Evolutionary conservation across 2,797 vertebrate species (phyloP).

Genomic region (Cyprinella venusta): DNA sequence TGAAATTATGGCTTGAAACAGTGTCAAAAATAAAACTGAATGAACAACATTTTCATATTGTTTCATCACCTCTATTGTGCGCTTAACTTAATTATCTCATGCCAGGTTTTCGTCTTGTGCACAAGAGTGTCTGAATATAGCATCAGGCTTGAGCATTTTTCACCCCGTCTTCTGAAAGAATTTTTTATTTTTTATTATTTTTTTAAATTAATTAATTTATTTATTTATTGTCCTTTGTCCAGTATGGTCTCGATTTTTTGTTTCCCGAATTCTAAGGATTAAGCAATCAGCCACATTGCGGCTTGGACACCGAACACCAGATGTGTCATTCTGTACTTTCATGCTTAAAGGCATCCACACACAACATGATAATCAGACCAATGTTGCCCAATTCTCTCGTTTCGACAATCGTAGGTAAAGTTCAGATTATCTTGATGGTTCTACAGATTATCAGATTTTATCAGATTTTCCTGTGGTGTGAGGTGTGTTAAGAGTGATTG

Average conservation of each 20-base stretch:
- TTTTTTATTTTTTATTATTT: no score
- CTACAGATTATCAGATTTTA: no score
- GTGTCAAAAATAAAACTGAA: no score
- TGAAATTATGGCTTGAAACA: not conserved
- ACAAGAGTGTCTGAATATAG: not conserved
- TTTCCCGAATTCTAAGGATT: not conserved
- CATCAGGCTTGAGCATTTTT: not conserved
- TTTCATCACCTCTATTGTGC: not conserved
- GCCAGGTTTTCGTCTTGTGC: not conserved
- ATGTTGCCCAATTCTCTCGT: no score
- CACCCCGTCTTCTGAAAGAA: rapidly evolving
- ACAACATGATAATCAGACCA: no score
- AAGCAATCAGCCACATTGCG: no score
- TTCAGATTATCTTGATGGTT: no score
- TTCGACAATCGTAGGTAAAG: no score
- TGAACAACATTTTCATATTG: not conserved
- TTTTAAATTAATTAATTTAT: no score
- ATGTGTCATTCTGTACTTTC: not conserved
- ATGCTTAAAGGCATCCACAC: no score
- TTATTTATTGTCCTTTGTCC: not conserved
- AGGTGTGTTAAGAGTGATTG: no score
- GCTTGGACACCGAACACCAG: not conserved
- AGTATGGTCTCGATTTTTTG: not conserved
- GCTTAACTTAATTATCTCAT: not conserved
- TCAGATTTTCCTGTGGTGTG: no score